A percentile compares a stretch with the other conserved stretches of the same genome.
phyloP scores from a whole-genome alignment of 2,888 invertebrate species.

The Zygogramma bicolorata region DNA sequence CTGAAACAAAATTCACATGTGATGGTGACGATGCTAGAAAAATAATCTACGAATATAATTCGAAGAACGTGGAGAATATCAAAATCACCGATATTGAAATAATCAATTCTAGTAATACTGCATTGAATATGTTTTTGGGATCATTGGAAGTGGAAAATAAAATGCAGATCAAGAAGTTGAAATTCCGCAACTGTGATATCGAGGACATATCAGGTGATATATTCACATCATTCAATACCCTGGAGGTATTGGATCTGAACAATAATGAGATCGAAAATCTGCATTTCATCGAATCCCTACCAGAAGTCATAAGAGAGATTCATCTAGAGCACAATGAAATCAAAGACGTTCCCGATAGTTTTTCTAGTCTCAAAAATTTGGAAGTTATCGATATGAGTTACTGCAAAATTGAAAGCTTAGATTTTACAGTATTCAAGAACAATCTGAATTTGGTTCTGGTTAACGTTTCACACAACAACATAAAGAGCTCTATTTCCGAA shows the following conservation, averaged over 20 bases:
- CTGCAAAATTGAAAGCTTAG: constrained; percentile 18
- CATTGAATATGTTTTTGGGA: not conserved
- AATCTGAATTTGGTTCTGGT: constrained; percentile 28
- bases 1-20: not conserved
- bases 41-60: constrained; percentile 7
- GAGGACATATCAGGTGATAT: constrained; percentile 15
- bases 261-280: constrained; percentile 25
- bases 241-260: constrained; percentile 30
- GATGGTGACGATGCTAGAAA: not conserved
- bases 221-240: not conserved
- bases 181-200: constrained; percentile 20
- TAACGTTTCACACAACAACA: constrained; percentile 35
- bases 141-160: constrained; percentile 14
- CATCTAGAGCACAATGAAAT: constrained; percentile 30
- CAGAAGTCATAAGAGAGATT: constrained; percentile 22
- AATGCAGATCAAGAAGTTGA: constrained; percentile 7
- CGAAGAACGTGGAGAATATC: constrained; percentile 1
- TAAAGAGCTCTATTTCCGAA: constrained; percentile 27
- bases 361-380: constrained; percentile 16
- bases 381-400: constrained; percentile 30
- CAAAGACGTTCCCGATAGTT: constrained; percentile 12
- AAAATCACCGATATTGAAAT: constrained; percentile 7
- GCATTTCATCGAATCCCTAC: constrained; percentile 21
- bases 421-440: constrained; percentile 37
- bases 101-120: not conserved